Percentiles rank a stretch among this genome's conserved stretches.
Conservation (phyloP, 2,888 invertebrate genomes). For the Acholoe squamosa region DNA sequence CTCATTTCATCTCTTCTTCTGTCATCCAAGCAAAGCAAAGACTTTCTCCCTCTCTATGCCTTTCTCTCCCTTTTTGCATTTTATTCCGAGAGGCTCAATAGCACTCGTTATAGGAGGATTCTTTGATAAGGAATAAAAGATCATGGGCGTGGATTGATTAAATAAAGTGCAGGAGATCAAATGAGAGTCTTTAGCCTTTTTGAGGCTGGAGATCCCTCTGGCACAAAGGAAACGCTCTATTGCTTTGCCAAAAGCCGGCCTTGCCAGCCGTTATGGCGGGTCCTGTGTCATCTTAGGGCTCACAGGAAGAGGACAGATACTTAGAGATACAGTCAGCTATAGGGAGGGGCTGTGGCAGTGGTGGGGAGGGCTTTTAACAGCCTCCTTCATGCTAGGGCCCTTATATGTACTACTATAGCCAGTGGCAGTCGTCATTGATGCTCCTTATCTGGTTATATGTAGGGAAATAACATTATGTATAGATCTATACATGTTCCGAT, state of each 20-base stretch:
- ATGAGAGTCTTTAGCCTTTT: constrained; percentile 34
- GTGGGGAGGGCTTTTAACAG: too few relatives aligned
- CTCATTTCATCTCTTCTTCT: not conserved
- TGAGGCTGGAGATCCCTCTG: not conserved
- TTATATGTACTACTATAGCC: too few relatives aligned
- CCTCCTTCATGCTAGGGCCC: too few relatives aligned
- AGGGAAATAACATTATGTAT: too few relatives aligned
- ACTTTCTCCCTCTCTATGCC: not conserved
- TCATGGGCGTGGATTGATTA: constrained; percentile 52
- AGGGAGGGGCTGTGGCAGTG: too few relatives aligned
- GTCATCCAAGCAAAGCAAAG: constrained; percentile 22
- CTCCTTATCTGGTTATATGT: too few relatives aligned
- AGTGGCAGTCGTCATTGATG: too few relatives aligned
- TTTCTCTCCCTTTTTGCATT: not conserved
- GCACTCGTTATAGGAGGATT: constrained; percentile 35
- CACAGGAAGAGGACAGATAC: not conserved
- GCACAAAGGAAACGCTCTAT: constrained; percentile 42
- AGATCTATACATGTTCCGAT: too few relatives aligned
- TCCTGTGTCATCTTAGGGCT: not conserved
- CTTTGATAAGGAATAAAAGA: constrained; percentile 56
- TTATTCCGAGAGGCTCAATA: constrained; percentile 38
- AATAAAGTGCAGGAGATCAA: constrained; percentile 51
- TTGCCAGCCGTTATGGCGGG: not conserved
- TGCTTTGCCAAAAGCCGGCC: constrained; percentile 16
- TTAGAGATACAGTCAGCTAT: not conserved